Evolutionary conservation across 2,113 vertebrate genomes (phyloP), one percentile per base, ranked within the genome.

Genomic region (Rhodinocichla rosea): DNA sequence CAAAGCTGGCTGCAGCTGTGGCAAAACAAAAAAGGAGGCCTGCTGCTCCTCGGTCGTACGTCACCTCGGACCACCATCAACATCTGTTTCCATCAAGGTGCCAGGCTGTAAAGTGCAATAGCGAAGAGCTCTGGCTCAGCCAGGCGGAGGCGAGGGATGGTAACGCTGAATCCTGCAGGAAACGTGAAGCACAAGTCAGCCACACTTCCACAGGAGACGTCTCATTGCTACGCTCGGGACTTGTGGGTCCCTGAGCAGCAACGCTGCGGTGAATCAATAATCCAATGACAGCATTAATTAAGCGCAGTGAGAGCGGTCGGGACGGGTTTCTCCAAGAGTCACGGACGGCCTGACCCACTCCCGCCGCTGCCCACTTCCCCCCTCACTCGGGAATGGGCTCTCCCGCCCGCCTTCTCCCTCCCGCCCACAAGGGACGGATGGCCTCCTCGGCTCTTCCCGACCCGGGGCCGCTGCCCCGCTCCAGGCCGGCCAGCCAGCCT

Each of bases 11-110:
- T 17, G 37, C 32, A 78, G 42, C 28, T 23, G 32, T 1, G 3
- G 11, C 28, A 30, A 22, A 52, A n/a, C 10, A 8, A 56, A 56
- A 57, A 11, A 22, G 12, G 37, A 60, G 27, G 47, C 63, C n/a
- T 2, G 7, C n/a, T 2, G 5, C n/a, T 86, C 28, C 55, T 56
- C 28, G 3, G 32, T 35, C 47, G 23, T 22, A 75, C 40, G 1
- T 93, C 87, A 95, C 92, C 90, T 95, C 47, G 32, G 70, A n/a
- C 74, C 65, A 93, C 90, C 69, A 63, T 4, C 71, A 68, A 18
- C 33, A 71, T 37, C 77, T 44, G 69, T 19, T 45, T 62, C 88
- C 90, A 82, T 82, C 14, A 42, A 89, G 59, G 37, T 30, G 63
- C 83, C 33, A 35, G 80, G 53, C 78, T 63, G 37, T 17, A 11